Evolutionary conservation across 2,113 vertebrate genomes (phyloP).

Genomic region (Proterorhinus semilunaris): DNA sequence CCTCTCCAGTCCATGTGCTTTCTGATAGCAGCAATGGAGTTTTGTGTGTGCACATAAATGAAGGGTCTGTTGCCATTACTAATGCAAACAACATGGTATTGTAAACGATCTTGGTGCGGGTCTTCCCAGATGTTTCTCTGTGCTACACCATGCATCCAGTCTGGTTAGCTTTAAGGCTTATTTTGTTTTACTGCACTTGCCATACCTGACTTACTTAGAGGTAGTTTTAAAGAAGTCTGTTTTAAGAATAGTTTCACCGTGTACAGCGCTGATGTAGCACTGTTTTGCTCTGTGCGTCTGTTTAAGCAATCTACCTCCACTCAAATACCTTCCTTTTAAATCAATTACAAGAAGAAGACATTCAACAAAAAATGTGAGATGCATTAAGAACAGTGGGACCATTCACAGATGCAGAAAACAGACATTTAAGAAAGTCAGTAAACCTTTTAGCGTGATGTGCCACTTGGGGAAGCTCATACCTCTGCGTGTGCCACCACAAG

Average conservation of each 20-base stretch:
- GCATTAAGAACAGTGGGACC: background rate
- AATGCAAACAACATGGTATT: slow-evolving; percentile 3
- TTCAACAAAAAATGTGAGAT: background rate
- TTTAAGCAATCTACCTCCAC: background rate
- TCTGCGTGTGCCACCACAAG: no score
- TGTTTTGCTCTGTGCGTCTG: background rate
- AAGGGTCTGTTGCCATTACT: background rate
- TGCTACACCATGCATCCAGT: background rate
- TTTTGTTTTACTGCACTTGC: background rate
- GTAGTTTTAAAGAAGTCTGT: background rate
- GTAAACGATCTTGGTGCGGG: background rate
- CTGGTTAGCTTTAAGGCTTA: background rate
- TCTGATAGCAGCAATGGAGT: no score
- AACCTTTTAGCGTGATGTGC: background rate
- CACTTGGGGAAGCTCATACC: no score
- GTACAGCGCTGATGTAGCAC: background rate
- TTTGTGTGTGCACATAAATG: no score
- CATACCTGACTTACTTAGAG: background rate
- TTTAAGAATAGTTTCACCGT: background rate
- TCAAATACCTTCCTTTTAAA: slow-evolving; percentile 14
- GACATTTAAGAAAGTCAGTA: no score
- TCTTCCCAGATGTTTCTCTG: background rate
- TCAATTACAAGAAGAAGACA: slow-evolving; percentile 2
- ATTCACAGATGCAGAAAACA: slow-evolving; percentile 3
- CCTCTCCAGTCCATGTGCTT: no score